These are phyloP conservation scores for Venusia cambrica DNA, from an alignment of 2,888 invertebrate species.

Conservation along the genomic window DNA sequence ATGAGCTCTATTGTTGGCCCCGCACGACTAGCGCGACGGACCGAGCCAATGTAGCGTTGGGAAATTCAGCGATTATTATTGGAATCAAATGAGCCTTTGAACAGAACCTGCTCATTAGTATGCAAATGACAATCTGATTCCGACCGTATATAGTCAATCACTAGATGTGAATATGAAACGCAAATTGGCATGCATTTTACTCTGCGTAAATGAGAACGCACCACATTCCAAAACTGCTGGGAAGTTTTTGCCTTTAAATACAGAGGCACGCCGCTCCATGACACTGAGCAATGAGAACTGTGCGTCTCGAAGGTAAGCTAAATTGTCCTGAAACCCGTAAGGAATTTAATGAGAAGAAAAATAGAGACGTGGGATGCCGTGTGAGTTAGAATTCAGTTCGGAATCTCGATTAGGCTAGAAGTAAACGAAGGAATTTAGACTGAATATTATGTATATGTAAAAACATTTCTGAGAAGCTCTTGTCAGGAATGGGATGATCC, in stretches of 20 bases:
- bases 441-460: too few relatives aligned
- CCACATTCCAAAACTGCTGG: slow-evolving; percentile 9
- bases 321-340: slow-evolving; percentile 31
- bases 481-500: too few relatives aligned
- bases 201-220: slow-evolving; percentile 10
- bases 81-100: slow-evolving; percentile 20
- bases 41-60: slow-evolving; percentile 27
- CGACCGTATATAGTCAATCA: slow-evolving; percentile 11
- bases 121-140: slow-evolving; percentile 17
- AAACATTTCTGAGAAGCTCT: too few relatives aligned
- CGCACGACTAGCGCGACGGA: slow-evolving; percentile 37
- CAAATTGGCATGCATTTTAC: slow-evolving; percentile 11
- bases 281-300: slow-evolving; percentile 29
- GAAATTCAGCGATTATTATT: slow-evolving; percentile 26
- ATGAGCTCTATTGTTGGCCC: slow-evolving; percentile 59
- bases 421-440: too few relatives aligned
- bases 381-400: slow-evolving; percentile 24
- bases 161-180: slow-evolving; percentile 16
- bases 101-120: slow-evolving; percentile 15
- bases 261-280: slow-evolving; percentile 19
- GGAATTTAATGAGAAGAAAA: slow-evolving; percentile 34
- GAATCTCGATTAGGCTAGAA: slow-evolving; percentile 10
- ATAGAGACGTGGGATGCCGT: slow-evolving; percentile 27
- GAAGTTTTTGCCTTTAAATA: slow-evolving; percentile 16
- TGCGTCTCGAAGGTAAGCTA: slow-evolving; percentile 29